Conservation (phyloP, 2,888 invertebrate genomes). For the Melieria omissa region DNA sequence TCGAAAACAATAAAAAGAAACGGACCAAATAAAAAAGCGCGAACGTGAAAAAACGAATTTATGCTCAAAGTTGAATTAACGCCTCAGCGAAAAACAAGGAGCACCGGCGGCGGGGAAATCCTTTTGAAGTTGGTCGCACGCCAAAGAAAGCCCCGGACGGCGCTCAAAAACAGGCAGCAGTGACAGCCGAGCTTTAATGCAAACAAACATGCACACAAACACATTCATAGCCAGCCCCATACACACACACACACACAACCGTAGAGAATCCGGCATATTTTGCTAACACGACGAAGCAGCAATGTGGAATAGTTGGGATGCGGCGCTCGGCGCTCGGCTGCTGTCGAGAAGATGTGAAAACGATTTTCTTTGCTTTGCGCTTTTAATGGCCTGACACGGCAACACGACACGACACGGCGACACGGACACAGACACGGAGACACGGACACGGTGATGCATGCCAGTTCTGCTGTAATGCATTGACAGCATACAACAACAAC, state of each 20-base stretch:
- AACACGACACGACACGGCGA: constrained; percentile 3
- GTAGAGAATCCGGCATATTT: no score
- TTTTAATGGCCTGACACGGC: constrained; percentile 28
- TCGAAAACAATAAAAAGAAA: constrained; percentile 31
- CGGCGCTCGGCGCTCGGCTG: no score
- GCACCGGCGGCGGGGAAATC: constrained; percentile 30
- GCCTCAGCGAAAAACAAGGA: constrained; percentile 16
- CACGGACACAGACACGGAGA: constrained; percentile 17
- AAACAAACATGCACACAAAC: constrained; percentile 12
- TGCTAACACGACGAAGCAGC: no score
- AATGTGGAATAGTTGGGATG: no score
- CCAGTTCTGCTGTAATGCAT: constrained; percentile 1
- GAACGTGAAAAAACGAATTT: constrained; percentile 37
- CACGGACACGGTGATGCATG: not conserved
- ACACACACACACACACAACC: no score
- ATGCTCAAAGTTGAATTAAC: constrained; percentile 46
- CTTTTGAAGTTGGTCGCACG: constrained; percentile 48
- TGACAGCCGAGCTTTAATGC: not conserved
- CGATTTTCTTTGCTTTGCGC: constrained; percentile 13
- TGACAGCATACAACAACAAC: constrained; percentile 27
- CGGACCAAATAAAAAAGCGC: constrained; percentile 41
- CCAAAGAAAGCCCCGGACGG: constrained; percentile 7
- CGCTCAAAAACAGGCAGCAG: not conserved
- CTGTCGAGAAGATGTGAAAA: constrained; percentile 20
- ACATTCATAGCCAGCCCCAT: no score